Evolutionary conservation across 1,140 invertebrate species (phyloP), one percentile per base, ranked within the genome.

Genomic region (Phocides pigmalion): DNA sequence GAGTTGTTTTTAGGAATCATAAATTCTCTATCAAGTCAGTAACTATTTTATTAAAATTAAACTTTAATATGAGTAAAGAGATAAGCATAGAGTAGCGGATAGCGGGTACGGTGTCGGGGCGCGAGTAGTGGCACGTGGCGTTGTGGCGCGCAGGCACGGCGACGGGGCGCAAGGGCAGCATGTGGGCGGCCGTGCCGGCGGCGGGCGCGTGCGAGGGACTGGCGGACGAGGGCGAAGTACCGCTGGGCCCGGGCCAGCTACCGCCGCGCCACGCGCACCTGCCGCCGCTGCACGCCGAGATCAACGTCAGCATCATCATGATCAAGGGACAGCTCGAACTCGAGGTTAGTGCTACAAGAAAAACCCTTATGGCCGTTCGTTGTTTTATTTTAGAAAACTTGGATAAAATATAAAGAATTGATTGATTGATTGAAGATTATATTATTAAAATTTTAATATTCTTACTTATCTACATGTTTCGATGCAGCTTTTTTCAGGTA

Each of bases 281-380:
- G 53, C 92, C 92, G 90, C 95, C 94, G 64, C 93, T 93, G 32
- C 93, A 93, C 68, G 96, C 97, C 5, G 96, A 98, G 86, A 94
- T 98, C 39, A 96, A 97, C 80, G 92, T 98, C 79, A 97, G 96
- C 17, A 95, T 98, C 63, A 94, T 96, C 72, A 96, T 98, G 90
- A 96, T 96, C 76, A 98, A 98, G 91, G 97, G 97, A 69, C 96
- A 97, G 79, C 93, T 98, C 11, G 97, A 98, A 88, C 95, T 98
- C 9, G 97, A 98, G 89, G 96, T 98, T 4, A 66, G 17, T 53
- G 8, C 25, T 4, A 8, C 9, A 8, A 28, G 25, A 28, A 8
- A 28, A 1, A 6, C 5, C 5, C 25, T 6, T 28, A 28, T n/a
- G n/a, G n/a, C n/a, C n/a, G n/a, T n/a, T n/a, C n/a, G n/a, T n/a